These are phyloP conservation scores for Campoplex nolae DNA, from an alignment of 2,888 invertebrate species.

Conservation along the genomic window DNA sequence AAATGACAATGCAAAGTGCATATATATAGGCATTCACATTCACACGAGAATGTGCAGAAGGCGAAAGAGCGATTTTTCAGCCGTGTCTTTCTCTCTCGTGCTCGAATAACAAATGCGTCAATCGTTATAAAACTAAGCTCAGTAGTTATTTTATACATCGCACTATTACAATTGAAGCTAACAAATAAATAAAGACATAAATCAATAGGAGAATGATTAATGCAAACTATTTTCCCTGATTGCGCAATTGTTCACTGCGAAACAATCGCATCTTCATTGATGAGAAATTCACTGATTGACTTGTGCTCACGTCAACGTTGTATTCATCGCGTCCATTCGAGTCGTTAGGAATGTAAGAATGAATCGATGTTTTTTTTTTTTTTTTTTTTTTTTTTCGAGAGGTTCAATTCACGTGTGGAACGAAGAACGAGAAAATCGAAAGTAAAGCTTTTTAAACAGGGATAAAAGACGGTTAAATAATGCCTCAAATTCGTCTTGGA, in stretches of 20 bases:
- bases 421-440: neutral
- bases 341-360: neutral
- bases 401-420: neutral
- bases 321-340: neutral
- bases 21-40: conserved; percentile 8
- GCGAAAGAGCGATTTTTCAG: conserved; percentile 7
- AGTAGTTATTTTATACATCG: conserved; percentile 9
- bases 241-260: neutral
- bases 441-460: neutral
- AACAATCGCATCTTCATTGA: neutral
- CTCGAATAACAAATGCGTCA: conserved; percentile 18
- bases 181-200: neutral
- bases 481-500: too few species aligned
- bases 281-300: neutral
- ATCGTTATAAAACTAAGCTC: neutral
- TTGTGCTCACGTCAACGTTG: neutral
- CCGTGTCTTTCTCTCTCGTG: neutral
- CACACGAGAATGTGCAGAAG: conserved; percentile 2
- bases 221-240: neutral
- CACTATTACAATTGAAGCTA: neutral
- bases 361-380: neutral
- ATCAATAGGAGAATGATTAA: conserved; percentile 17
- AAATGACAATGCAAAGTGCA: conserved; percentile 48
- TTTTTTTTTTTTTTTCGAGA: neutral
- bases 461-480: too few species aligned